These are phyloP conservation scores for Drosophila affinis DNA, from an alignment of 2,888 invertebrate species.

Conservation along the genomic window DNA sequence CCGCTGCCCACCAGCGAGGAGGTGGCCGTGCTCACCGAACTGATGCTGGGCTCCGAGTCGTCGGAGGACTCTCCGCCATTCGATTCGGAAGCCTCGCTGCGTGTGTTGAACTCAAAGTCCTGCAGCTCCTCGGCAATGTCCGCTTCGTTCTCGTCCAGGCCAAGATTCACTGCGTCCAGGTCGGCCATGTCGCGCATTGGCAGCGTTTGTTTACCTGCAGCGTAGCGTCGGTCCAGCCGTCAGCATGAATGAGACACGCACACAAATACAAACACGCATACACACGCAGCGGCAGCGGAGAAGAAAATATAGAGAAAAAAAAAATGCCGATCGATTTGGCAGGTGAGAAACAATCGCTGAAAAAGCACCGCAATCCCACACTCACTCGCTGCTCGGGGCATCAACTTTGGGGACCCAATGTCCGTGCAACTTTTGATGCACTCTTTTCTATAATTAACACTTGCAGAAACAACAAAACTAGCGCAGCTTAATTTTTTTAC, in stretches of 20 bases:
- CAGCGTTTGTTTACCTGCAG: constrained; percentile 68
- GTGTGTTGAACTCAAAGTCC: constrained; percentile 91
- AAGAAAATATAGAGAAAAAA: constrained; percentile 74
- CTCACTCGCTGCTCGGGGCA: constrained; percentile 49
- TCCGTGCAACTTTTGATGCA: constrained; percentile 13
- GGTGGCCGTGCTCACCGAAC: constrained; percentile 89
- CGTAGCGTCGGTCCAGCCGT: constrained; percentile 24
- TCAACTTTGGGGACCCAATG: constrained; percentile 31
- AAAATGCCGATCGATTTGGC: constrained; percentile 76
- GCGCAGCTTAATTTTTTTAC: constrained; percentile 26
- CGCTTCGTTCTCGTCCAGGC: constrained; percentile 87
- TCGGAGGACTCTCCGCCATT: constrained; percentile 87
- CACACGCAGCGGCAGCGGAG: constrained; percentile 39
- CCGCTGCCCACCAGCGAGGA: constrained; percentile 84
- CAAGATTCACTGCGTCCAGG: constrained; percentile 87
- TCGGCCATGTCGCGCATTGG: constrained; percentile 83
- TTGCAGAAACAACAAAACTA: constrained; percentile 5
- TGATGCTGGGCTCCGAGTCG: constrained; percentile 88
- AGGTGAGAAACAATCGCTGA: constrained; percentile 32
- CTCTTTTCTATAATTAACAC: constrained; percentile 9
- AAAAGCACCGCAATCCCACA: constrained; percentile 19
- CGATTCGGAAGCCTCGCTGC: constrained; percentile 93
- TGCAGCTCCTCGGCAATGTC: constrained; percentile 93
- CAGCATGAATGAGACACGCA: constrained; percentile 38
- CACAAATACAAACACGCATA: constrained; percentile 38